Base-by-base conservation (phyloP, 2,888 invertebrate genomes). In the Leucophenga montana region DNA sequence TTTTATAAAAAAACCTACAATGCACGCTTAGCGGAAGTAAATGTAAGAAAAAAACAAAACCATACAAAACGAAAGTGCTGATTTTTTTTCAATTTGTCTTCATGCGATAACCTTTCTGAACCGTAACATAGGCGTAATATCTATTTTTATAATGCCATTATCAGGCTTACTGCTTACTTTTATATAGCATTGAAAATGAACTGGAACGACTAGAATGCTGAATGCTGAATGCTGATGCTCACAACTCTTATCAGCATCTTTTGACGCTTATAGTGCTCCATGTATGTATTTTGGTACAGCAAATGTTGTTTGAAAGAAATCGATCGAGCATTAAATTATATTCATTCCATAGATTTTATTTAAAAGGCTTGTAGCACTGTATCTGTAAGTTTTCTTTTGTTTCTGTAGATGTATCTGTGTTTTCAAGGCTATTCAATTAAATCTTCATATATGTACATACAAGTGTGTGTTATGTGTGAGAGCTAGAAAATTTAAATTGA, bases 351-450 rank as follows among this genome's bases (percentile, higher is more conserved):
- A n/a, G 6, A 56, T 39, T 56, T 18, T 31, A 59, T 67, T 67
- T 16, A 6, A 61, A 68, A 48, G 62, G 62, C 61, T 39, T 68
- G 16, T 9, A 11, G 18, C 27, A 27, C 27, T 27, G 27, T 27
- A 27, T 27, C 27, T 27, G 3, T 27, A 27, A 27, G 4, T 27
- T 27, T 27, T 27, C n/a, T n/a, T n/a, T n/a, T n/a, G 11, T 39
- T 39, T 14, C 33, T 54, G 31, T 56, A 59, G 11, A 54, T 48
- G 66, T 68, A 65, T 71, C 70, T 73, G 71, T 39, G 44, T 54
- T 83, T 82, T 82, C 84, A 82, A 82, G 81, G 81, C 82, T 78
- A 81, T 79, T 79, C 74, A 82, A 84, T 82, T 82, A 79, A 73
- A 69, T 69, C 11, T 8, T 33, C n/a, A 22, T 27, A 22, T 22